Evolutionary conservation across 1,140 invertebrate species (phyloP).

Genomic region (Ooceraea biroi): DNA sequence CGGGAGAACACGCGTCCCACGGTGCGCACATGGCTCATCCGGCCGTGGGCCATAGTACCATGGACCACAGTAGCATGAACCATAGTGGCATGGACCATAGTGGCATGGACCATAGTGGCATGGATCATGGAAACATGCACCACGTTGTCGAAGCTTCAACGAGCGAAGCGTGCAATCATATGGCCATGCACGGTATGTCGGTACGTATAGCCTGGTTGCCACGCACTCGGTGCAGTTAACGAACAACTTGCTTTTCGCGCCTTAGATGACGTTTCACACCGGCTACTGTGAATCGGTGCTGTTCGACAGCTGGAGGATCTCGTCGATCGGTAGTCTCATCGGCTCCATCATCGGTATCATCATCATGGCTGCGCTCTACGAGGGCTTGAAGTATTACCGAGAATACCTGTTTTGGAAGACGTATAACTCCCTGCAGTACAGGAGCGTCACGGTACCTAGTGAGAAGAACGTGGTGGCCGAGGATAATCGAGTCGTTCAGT

Average conservation of each 20-base stretch:
- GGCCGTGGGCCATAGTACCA: slow-evolving; percentile 49
- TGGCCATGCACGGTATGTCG: slow-evolving; percentile 81
- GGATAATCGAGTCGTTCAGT: slow-evolving; percentile 91
- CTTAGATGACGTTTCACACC: slow-evolving; percentile 92
- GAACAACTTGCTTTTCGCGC: not conserved
- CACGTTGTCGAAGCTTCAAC: slow-evolving; percentile 46
- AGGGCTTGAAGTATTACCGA: slow-evolving; percentile 96
- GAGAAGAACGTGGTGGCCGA: slow-evolving; percentile 89
- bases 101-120: slow-evolving; percentile 60
- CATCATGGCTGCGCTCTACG: slow-evolving; percentile 94
- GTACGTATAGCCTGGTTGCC: slow-evolving; percentile 67
- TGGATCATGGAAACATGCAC: slow-evolving; percentile 67
- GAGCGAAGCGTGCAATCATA: slow-evolving; percentile 38
- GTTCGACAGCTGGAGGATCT: slow-evolving; percentile 93
- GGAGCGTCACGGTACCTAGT: slow-evolving; percentile 90
- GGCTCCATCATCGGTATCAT: slow-evolving; percentile 95
- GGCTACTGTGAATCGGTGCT: slow-evolving; percentile 91
- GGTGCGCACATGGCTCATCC: slow-evolving; percentile 56
- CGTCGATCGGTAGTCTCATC: slow-evolving; percentile 90
- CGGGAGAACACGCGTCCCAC: not conserved
- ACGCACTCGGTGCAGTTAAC: not conserved
- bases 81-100: slow-evolving; percentile 63
- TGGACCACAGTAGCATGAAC: slow-evolving; percentile 63
- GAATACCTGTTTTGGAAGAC: slow-evolving; percentile 94
- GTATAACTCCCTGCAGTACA: slow-evolving; percentile 90